These are phyloP conservation scores for Saccostrea glomerata DNA, from an alignment of 1,140 invertebrate species.

Conservation along the genomic window DNA sequence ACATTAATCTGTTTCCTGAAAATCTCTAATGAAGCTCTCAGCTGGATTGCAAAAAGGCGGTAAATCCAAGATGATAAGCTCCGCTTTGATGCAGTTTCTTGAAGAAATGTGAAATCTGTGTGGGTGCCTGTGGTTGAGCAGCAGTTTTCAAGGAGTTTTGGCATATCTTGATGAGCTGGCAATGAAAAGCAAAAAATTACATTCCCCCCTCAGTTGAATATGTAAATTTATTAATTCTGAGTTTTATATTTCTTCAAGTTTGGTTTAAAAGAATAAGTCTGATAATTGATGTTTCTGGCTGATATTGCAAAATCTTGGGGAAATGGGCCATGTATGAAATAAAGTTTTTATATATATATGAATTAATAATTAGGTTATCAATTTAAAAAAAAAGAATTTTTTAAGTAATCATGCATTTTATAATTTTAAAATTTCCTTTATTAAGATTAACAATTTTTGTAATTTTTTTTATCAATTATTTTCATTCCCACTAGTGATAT, in stretches of 20 bases:
- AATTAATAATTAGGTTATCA: too few species aligned
- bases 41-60: slow-evolving; percentile 40
- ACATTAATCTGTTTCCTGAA: slow-evolving; percentile 37
- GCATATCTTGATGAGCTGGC: slow-evolving; percentile 32
- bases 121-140: slow-evolving; percentile 3
- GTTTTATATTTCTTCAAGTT: not conserved
- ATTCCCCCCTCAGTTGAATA: not conserved
- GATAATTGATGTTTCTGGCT: not conserved
- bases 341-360: too few species aligned
- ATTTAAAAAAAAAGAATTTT: too few species aligned
- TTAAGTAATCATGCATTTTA: too few species aligned
- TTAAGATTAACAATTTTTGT: too few species aligned
- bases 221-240: slow-evolving; percentile 10
- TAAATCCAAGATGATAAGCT: slow-evolving; percentile 33
- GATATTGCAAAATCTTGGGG: too few species aligned
- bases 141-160: not conserved
- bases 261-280: not conserved
- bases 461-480: too few species aligned
- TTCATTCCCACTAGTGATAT: too few species aligned
- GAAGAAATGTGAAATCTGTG: slow-evolving; percentile 31
- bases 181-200: not conserved
- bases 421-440: too few species aligned
- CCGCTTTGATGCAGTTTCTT: slow-evolving; percentile 27
- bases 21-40: slow-evolving; percentile 24
- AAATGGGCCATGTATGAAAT: too few species aligned